Percentiles rank a stretch among this genome's conserved stretches.
phyloP scores from a whole-genome alignment of 2,113 vertebrate species.

The Cochlearius cochlearius region DNA sequence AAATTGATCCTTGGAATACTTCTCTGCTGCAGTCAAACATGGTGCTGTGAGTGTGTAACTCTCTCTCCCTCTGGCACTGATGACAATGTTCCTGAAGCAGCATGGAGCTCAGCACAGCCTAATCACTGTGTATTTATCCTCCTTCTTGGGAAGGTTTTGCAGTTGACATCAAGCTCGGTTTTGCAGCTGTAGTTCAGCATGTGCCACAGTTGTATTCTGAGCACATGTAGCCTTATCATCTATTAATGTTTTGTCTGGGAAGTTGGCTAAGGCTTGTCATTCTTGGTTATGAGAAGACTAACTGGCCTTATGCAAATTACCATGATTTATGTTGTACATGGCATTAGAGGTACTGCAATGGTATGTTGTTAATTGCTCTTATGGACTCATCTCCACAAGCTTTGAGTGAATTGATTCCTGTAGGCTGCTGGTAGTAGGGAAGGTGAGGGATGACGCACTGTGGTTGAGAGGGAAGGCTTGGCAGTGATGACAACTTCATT shows the following conservation, averaged over 20 bases:
- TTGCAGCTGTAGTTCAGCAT: neutral
- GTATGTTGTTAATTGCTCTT: neutral
- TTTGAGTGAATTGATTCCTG: neutral
- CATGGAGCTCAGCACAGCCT: neutral
- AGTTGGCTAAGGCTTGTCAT: neutral
- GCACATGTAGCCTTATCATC: rapidly evolving
- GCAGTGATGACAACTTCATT: neutral
- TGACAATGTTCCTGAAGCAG: neutral
- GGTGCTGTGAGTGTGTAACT: neutral
- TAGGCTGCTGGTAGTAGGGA: neutral
- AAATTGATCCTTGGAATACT: neutral
- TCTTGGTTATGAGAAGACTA: neutral
- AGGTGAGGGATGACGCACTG: neutral
- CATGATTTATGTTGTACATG: neutral
- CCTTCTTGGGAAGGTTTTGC: neutral
- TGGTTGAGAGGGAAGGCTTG: neutral
- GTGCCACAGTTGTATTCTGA: neutral
- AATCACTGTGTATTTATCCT: neutral
- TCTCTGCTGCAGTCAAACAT: neutral
- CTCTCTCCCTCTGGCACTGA: neutral
- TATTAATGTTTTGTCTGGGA: neutral
- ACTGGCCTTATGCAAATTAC: neutral
- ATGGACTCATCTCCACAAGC: neutral
- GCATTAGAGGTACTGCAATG: neutral
- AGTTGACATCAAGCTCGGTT: neutral